phyloP scores from a whole-genome alignment of 2,797 vertebrate species.

The Gymnocypris eckloni region DNA sequence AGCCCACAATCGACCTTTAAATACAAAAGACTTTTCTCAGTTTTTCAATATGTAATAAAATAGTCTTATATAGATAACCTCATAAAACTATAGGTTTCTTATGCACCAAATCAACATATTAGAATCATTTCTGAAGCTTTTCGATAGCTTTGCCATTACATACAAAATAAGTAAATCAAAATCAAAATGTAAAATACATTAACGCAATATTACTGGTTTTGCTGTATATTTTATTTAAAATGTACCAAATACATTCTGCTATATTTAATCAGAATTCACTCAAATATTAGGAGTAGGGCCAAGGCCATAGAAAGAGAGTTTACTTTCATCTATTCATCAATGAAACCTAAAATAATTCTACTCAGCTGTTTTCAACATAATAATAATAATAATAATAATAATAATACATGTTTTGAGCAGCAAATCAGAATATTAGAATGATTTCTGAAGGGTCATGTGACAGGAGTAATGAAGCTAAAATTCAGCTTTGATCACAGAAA shows the following conservation, averaged over 20 bases:
- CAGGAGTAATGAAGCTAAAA: too few species aligned
- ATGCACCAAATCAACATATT: not conserved
- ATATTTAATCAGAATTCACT: not conserved
- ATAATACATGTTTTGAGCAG: too few species aligned
- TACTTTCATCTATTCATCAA: not conserved
- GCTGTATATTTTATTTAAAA: too few species aligned
- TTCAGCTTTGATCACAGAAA: not conserved
- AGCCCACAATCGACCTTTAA: conserved; percentile 33
- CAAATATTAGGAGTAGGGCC: not conserved
- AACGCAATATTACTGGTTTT: not conserved
- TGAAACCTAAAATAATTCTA: not conserved
- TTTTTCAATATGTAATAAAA: not conserved
- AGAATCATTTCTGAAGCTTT: not conserved
- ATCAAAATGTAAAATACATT: not conserved
- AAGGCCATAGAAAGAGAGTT: too few species aligned
- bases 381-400: too few species aligned
- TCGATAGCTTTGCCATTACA: not conserved
- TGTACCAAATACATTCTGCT: too few species aligned
- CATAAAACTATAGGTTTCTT: not conserved
- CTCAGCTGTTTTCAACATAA: too few species aligned
- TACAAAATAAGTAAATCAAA: not conserved
- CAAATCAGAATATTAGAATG: not conserved
- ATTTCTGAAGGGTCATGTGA: not conserved
- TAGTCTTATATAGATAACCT: not conserved
- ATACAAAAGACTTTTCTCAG: not conserved